A percentile compares a stretch with the other conserved stretches of the same genome.
phyloP scores from a whole-genome alignment of 2,888 invertebrate genomes.

The Keiferia lycopersicella region DNA sequence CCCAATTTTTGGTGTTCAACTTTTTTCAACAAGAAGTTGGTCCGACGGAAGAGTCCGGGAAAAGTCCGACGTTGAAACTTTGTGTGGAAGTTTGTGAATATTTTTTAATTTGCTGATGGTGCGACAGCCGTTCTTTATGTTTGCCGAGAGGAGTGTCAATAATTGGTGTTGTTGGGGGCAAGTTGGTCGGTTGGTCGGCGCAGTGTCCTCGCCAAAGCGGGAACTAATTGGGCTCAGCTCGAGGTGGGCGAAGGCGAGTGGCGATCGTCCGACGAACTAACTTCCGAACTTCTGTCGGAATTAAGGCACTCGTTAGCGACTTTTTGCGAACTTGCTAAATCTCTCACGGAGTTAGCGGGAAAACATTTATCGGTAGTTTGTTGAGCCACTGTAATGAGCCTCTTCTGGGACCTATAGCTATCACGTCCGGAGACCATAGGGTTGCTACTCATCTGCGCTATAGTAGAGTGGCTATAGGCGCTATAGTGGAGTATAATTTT shows the following conservation, averaged over 20 bases:
- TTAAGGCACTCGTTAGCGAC: conserved; percentile 73
- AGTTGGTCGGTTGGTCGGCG: conserved; percentile 47
- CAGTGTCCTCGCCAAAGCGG: conserved; percentile 48
- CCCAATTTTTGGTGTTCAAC: conserved; percentile 19
- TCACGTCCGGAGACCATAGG: not conserved
- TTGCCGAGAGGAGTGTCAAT: conserved; percentile 48
- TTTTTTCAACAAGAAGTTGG: conserved; percentile 14
- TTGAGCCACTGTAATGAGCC: conserved; percentile 44
- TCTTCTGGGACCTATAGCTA: conserved; percentile 35
- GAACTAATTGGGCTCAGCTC: conserved; percentile 58
- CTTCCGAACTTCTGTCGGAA: conserved; percentile 55
- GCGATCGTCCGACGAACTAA: conserved; percentile 33
- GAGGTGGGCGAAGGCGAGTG: not conserved
- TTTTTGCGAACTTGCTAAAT: conserved; percentile 68
- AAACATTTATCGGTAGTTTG: conserved; percentile 60
- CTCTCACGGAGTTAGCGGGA: conserved; percentile 59
- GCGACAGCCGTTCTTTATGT: conserved; percentile 17
- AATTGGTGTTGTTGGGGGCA: conserved; percentile 42
- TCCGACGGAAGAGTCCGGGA: not conserved
- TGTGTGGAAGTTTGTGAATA: conserved; percentile 9
- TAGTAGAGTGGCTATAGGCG: too few relatives aligned
- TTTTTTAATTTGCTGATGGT: conserved; percentile 19
- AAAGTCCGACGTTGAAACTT: not conserved
- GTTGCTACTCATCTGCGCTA: too few relatives aligned
- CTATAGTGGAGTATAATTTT: too few relatives aligned